Evolutionary conservation across 2,113 vertebrate species (phyloP), one percentile per base, ranked within the genome.

Genomic region (Takifugu flavidus): DNA sequence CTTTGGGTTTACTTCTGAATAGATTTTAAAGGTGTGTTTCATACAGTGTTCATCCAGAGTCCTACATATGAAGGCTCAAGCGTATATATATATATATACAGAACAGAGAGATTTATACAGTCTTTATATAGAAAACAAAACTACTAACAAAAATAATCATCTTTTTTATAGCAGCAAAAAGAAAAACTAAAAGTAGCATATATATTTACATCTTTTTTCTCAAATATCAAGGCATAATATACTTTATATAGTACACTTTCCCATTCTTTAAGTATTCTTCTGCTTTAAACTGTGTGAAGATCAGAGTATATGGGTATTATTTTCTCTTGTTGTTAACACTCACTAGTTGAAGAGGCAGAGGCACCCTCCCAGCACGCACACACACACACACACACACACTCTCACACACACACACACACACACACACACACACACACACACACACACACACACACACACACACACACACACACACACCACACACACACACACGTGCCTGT

Each of bases 121-220:
- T 81, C 73, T 82, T 88, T 86, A 78, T 86, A 88, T 86, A 90
- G 87, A 91, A 91, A 88, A 85, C 67, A 87, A 82, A 87, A 88
- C 78, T 77, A 84, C 82, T 83, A 87, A 89, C 69, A 89, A 85
- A 91, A 92, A 90, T 84, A 90, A 90, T 90, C 81, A 87, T 88
- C 84, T 86, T 90, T 83, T 85, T 86, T 71, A 90, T 90, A 92
- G 88, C 88, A 90, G 88, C 88, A 90, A 89, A 87, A 86, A 88
- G 79, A 79, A 59, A 81, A 90, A 82, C 80, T 86, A 84, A 71
- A 76, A 82, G 74, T 85, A 79, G 62, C 61, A 78, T 67, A 61
- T 76, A 81, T 90, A 89, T 88, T 80, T 89, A 91, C 84, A 87
- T 80, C 74, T 82, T 74, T 78, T 77, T 72, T 65, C 77, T 72